Evolutionary conservation across 2,113 vertebrate genomes (phyloP), one percentile per base, ranked within the genome.

Genomic region (Pica pica): DNA sequence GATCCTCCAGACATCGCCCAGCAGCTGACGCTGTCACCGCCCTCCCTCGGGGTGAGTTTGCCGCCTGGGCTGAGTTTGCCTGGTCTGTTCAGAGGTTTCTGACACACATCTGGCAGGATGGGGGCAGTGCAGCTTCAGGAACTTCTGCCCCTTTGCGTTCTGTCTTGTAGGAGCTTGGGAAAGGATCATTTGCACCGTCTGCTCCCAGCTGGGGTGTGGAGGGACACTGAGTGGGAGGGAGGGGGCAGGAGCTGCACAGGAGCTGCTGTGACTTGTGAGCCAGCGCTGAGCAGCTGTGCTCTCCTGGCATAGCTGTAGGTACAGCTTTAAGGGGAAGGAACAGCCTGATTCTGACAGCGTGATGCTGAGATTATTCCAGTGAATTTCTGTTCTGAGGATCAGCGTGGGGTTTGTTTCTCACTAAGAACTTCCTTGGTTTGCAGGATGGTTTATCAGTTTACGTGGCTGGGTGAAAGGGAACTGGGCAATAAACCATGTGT

Each of bases 291-390:
- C 13, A 26, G n/a, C 44, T 78, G 46, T 31, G 44, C 15, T 53
- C 44, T n/a, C 20, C 0, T 21, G n/a, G n/a, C 6, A 0, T 2
- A 4, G 46, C 44, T 26, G 18, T 2, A 5, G 61, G 18, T 12
- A 15, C 14, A 44, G 44, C 33, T 33, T 23, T 12, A 19, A 19
- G 47, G 53, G 31, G 33, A 49, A n/a, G 77, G 56, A 73, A 16
- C 18, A 31, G 37, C 39, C 30, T 8, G 5, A 3, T 47, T 47
- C 22, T 47, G 42, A 26, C 22, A 44, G 2, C 33, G 70, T n/a
- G 60, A n/a, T 24, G 16, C 13, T 0, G 15, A 47, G 64, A 27
- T 84, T 33, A 15, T 65, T n/a, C 11, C 49, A 65, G 67, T 44
- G 16, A 12, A 16, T 67, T 50, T 70, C 14, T 67, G 3, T 77